Base-by-base conservation (phyloP, 1,140 invertebrate genomes). In the Probaryconus sp. region DNA sequence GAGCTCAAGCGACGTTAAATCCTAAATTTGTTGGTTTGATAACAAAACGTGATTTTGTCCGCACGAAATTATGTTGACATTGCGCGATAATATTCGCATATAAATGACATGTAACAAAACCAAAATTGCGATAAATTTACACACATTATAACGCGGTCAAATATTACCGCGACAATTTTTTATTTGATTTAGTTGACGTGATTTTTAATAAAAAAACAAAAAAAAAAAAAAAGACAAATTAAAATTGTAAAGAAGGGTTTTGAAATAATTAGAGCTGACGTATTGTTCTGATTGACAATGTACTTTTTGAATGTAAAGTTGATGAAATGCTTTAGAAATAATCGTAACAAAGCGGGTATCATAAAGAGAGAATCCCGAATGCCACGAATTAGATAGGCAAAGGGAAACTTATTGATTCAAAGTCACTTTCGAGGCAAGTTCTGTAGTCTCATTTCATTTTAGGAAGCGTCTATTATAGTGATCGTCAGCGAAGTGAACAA, bases 401-500 rank as follows among this genome's bases (percentile, higher is more conserved):
- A 58, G 48, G 45, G 58, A 68, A 68, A 67, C 64, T 75, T 68
- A 75, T 75, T 69, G 64, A 75, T 69, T 69, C 56, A 31, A 35
- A 68, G 58, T 68, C 58, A 68, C 51, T 65, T 69, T 75, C 47
- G 55, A 48, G 33, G 28, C 17, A 33, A 65, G 53, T 40, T 68
- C 65, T 75, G 72, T 75, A 75, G 51, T 75, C 64, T 64, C 72
- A 45, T 75, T 75, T 75, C 60, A 75, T 75, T 69, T 74, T 68
- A 64, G 51, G 64, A 69, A 74, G 63, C 71, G 58, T 74, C 71
- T 74, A 74, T 74, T 74, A 74, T 68, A 74, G 71, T 58, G 51
- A 74, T 69, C 71, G 58, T 74, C 71, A 74, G 71, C 58, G 56
- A 74, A 74, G 71, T 74, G 71, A 74, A 74, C 71, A 74, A 74